Conservation (phyloP, 2,797 vertebrate genomes). For the Lepus townsendii region DNA sequence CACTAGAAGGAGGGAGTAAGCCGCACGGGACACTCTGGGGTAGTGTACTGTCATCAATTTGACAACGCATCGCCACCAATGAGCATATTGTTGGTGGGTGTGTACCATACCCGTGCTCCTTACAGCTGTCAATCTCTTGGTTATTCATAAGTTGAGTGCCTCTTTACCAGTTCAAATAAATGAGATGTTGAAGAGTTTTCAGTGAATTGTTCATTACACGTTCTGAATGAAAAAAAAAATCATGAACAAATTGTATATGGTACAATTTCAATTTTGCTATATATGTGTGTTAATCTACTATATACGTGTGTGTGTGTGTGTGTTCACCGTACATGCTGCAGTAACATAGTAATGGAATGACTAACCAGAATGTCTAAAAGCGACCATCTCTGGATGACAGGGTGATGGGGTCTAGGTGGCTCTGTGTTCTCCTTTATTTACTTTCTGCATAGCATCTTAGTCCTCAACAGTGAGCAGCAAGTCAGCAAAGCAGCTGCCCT, state of each 20-base stretch:
- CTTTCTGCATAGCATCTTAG: background rate
- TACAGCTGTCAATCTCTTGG: too few species aligned
- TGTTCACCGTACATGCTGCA: background rate
- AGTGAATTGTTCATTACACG: slow-evolving; percentile 1
- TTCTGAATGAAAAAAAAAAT: background rate
- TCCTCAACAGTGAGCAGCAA: background rate
- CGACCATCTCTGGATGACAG: background rate
- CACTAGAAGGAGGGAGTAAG: background rate
- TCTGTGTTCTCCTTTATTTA: background rate
- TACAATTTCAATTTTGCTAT: background rate
- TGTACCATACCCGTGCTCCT: too few species aligned
- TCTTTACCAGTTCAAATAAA: background rate
- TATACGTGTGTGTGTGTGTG: background rate
- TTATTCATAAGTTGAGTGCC: too few species aligned
- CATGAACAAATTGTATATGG: background rate
- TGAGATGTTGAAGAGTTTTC: background rate
- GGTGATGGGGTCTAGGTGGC: background rate
- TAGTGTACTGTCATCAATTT: too few species aligned
- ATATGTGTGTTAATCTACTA: background rate
- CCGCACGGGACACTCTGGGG: too few species aligned
- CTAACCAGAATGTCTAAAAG: background rate
- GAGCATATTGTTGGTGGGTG: too few species aligned
- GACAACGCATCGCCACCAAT: too few species aligned
- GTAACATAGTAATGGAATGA: background rate
- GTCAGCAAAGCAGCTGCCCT: background rate